phyloP scores from a whole-genome alignment of 2,797 vertebrate genomes.

The Choloepus didactylus region DNA sequence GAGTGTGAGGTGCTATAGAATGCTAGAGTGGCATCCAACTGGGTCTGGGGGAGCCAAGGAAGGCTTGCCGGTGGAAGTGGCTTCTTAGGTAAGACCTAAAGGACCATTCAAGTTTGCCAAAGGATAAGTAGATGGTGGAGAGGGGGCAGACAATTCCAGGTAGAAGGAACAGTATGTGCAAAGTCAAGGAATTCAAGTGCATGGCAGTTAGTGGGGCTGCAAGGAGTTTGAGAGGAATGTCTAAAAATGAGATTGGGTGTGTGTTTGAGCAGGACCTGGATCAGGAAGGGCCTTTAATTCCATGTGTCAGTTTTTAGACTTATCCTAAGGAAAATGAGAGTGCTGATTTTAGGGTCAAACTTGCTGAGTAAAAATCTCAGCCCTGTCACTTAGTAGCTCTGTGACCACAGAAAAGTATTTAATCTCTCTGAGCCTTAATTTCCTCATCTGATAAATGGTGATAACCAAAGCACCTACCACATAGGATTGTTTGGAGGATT shows the following conservation, averaged over 20 bases:
- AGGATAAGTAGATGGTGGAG: neutral
- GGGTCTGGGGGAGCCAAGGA: neutral
- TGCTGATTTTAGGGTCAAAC: neutral
- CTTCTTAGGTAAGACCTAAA: conserved; percentile 4
- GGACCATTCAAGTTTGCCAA: neutral
- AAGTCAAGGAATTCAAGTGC: neutral
- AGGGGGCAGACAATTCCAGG: neutral
- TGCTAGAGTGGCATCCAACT: neutral
- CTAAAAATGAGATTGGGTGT: neutral
- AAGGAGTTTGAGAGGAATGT: neutral
- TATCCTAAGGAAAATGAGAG: neutral
- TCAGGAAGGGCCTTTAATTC: neutral
- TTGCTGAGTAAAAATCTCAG: neutral
- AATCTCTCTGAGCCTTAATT: neutral
- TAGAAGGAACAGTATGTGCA: neutral
- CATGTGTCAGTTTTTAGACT: neutral
- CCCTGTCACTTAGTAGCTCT: neutral
- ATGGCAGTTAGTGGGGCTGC: neutral
- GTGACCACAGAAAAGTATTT: neutral
- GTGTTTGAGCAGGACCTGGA: neutral
- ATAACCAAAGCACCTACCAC: neutral
- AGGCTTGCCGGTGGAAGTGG: neutral
- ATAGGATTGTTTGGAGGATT: neutral
- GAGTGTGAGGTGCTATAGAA: neutral
- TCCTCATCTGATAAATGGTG: conserved; percentile 21